These are phyloP conservation scores for Hymenopus coronatus DNA, from an alignment of 2,888 invertebrate genomes.

Conservation along the genomic window DNA sequence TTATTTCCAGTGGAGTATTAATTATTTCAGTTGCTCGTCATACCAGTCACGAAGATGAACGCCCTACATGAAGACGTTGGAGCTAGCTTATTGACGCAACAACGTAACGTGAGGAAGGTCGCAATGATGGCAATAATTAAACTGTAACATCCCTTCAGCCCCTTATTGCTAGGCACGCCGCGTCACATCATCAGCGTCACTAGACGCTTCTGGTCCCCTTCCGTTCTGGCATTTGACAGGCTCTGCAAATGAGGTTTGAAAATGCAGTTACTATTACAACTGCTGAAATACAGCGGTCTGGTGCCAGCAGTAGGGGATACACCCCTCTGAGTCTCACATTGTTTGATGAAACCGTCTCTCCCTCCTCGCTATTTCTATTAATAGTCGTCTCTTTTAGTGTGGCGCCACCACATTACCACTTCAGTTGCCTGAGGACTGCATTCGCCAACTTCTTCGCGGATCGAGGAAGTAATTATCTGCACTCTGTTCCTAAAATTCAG, in stretches of 20 bases:
- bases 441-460: neutral
- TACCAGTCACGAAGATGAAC: neutral
- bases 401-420: neutral
- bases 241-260: conserved; percentile 1
- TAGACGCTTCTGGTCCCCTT: neutral
- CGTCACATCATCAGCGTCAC: neutral
- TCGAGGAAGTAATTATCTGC: neutral
- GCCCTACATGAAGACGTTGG: neutral
- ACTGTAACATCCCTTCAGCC: neutral
- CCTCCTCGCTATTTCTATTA: neutral
- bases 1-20: neutral
- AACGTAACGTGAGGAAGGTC: neutral
- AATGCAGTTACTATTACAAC: conserved; percentile 6
- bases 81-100: neutral
- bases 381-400: neutral
- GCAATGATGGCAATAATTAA: neutral
- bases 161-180: neutral
- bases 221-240: conserved; percentile 1
- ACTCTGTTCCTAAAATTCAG: too few species aligned
- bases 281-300: neutral
- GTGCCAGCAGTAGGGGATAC: neutral
- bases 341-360: neutral
- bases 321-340: neutral
- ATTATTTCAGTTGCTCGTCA: neutral
- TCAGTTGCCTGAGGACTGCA: neutral